These are phyloP conservation scores for Capromys pilorides DNA, from an alignment of 2,797 vertebrate genomes.

Conservation along the genomic window DNA sequence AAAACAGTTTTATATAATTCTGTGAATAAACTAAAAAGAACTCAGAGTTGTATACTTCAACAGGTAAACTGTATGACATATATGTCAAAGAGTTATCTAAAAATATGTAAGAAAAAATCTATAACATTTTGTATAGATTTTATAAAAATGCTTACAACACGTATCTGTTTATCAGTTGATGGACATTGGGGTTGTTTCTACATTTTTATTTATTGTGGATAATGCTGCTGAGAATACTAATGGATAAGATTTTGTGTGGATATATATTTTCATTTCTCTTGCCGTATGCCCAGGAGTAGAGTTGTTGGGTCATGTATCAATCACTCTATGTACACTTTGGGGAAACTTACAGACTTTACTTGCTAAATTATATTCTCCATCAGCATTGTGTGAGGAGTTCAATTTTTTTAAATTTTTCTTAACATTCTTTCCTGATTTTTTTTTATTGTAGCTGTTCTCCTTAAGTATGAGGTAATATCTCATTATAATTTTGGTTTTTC, in stretches of 20 bases:
- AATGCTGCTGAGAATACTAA: background rate
- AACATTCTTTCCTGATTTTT: background rate
- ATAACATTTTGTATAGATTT: background rate
- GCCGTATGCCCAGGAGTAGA: background rate
- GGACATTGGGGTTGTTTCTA: background rate
- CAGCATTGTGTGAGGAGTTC: background rate
- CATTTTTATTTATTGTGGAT: background rate
- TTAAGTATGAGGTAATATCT: background rate
- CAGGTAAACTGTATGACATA: background rate
- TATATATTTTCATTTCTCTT: background rate
- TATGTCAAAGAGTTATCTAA: background rate
- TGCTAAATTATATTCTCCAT: background rate
- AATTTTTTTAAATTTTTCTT: background rate
- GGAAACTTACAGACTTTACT: background rate
- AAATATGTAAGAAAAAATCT: background rate
- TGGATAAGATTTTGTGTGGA: background rate
- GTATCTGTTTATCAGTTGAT: background rate
- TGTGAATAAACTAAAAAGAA: too few relatives aligned
- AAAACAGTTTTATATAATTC: background rate
- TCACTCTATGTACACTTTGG: background rate
- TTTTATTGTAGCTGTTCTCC: background rate
- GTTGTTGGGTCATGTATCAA: background rate
- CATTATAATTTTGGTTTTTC: constrained; percentile 50
- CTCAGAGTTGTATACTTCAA: background rate
- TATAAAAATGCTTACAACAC: background rate